Evolutionary conservation across 1,140 invertebrate genomes (phyloP), one percentile per base, ranked within the genome.

Genomic region (Papilio xuthus): DNA sequence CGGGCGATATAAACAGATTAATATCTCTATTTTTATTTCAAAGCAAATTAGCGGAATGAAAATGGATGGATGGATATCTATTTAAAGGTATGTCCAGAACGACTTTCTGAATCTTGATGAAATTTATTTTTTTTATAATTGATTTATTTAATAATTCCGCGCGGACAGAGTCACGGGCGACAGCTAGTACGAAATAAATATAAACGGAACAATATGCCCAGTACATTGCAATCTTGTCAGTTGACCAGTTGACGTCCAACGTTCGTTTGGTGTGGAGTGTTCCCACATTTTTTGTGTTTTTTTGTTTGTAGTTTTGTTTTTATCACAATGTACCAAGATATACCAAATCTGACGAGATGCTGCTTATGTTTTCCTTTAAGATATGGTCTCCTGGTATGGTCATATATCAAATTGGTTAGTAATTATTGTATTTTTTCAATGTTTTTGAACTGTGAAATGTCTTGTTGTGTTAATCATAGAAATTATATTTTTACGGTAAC

Each of bases 351-450:
- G 8, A 74, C 72, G 26, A 50, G 47, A 56, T 74, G 72, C 32
- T 74, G 72, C 13, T 74, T 74, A 12, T 74, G 72, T 74, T 26
- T 47, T 9, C 72, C 72, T 1, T 8, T 74, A 28, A 74, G 72
- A 74, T 37, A 20, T 56, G 72, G 72, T 1, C 72, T 74, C 28
- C 47, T 74, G 15, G 47, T 56, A 15, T 74, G 72, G 72, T 47
- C 72, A 20, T 74, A 74, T 53, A 18, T 74, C 4, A 74, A 74
- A 74, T 20, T 74, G 47, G 72, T 74, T 9, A 63, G 60, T 63
- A 13, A 28, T 28, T 9, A 26, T 20, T 26, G 1, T 60, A 20
- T 67, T 41, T 37, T 69, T 37, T 73, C 20, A 26, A 23, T 60
- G 20, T 60, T 60, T 60, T 23, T 8, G 2, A 60, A 18, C 13